Base-by-base conservation (phyloP, 2,888 invertebrate species). In the Cephus nigrinus region DNA sequence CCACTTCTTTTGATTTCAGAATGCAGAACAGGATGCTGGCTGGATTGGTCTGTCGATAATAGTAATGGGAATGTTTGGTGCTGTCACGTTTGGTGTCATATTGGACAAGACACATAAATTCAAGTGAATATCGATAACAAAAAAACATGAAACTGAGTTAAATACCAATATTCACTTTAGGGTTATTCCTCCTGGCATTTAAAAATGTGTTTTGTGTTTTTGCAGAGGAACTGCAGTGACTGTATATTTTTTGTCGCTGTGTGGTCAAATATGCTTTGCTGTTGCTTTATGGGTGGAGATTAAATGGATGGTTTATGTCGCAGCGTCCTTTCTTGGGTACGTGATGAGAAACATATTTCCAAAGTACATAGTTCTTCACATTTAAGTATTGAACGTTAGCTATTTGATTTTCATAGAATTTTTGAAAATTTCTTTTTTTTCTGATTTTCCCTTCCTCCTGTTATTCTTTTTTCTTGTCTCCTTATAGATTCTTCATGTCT, bases 401-500 rank as follows among this genome's bases (percentile, higher is more conserved):
- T 23, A 5, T 55, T 55, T 55, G 4, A 1, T 9, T 23, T 55
- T 40, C 1, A 4, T 40, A 15, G 40, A 40, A 40, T 40, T 40
- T 40, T 15, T 15, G 15, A 15, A 15, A n/a, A 74, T 36, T 9
- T 9, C 12, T 2, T 31, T 89, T 75, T 75, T 23, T 35, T 31
- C 68, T 68, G 74, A 72, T 68, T 32, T 36, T 35, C 30, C 36
- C 55, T 74, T 30, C 23, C 75, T 69, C 32, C 73, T 75, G 31
- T 69, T 71, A 68, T 75, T 79, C n/a, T 79, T 33, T 33, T 55
- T 68, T 73, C 32, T 36, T 73, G 78, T 74, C 78, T 78, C 79
- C 78, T 89, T 90, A 9, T 89, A 95, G 95, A 78, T 95, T 95
- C 88, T 96, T 95, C 91, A 95, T 96, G 94, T 95, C 95, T 12